These are phyloP conservation scores for Nowickia ferox DNA, from an alignment of 2,888 invertebrate species.

Conservation along the genomic window DNA sequence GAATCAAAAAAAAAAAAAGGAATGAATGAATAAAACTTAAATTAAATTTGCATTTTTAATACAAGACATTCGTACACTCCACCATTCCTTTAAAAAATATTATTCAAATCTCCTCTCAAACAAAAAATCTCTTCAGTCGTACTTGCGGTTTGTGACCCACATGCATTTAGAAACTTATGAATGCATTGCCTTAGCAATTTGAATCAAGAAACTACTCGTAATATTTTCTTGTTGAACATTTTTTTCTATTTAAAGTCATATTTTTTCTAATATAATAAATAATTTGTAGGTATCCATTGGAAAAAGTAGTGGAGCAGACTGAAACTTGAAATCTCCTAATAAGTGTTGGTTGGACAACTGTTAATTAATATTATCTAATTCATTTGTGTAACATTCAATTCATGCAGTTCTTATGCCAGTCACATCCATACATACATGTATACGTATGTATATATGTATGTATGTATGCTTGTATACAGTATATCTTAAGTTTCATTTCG, in stretches of 20 bases:
- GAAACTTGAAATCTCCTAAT: constrained; percentile 42
- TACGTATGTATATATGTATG: no score
- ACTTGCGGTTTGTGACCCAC: constrained; percentile 10
- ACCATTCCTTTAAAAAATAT: not conserved
- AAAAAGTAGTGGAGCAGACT: not conserved
- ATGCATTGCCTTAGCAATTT: not conserved
- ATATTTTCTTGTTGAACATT: not conserved
- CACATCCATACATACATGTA: not conserved
- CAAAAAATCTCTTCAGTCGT: not conserved
- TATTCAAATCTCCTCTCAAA: constrained; percentile 11
- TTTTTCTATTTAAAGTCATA: constrained; percentile 23
- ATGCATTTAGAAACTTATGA: not conserved
- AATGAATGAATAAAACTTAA: constrained; percentile 59
- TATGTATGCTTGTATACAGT: no score
- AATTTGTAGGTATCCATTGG: not conserved
- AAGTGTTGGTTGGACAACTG: constrained; percentile 30
- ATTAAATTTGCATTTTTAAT: constrained; percentile 53
- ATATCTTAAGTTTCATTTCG: constrained; percentile 17
- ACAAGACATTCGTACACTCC: constrained; percentile 8
- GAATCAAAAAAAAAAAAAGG: constrained; percentile 32
- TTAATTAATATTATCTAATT: constrained; percentile 56
- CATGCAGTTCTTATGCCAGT: constrained; percentile 43
- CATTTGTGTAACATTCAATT: not conserved
- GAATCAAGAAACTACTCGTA: not conserved
- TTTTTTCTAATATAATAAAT: not conserved